Evolutionary conservation across 2,113 vertebrate species (phyloP), one percentile per base, ranked within the genome.

Genomic region (Ondatra zibethicus): DNA sequence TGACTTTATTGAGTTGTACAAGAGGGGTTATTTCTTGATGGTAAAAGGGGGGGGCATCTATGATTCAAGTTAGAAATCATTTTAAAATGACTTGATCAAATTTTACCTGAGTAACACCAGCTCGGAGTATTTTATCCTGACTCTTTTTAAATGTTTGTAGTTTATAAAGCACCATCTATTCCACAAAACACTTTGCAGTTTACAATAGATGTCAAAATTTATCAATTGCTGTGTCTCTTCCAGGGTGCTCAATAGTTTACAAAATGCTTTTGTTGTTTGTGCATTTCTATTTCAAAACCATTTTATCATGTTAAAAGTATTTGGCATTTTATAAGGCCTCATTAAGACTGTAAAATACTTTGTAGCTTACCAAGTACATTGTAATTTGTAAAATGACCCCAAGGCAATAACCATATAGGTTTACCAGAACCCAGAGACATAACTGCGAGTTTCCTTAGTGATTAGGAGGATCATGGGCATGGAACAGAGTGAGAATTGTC

Each of bases 1-100:
- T 55, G 73, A 65, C 45, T 94, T 23, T 73, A 8, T 73, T 70
- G 36, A 9, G 3, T 25, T 7, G 25, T 85, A 27, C 39, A 45
- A 63, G 73, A 10, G 14, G 63, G 5, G 3, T 16, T 52, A 23
- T 86, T 76, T 89, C 47, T 93, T 88, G 45, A 11, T 47, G 0
- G n/a, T 72, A 65, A 82, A 47, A 65, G 84, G 88, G 47, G 47
- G 14, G 14, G 36, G 9, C 14, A 27, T 45, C 84, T 90, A 52
- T 85, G 70, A 85, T 91, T 91, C 86, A 89, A 96, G 65, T 84
- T 85, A 47, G 75, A 97, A 61, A 96, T 72, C 13, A 93, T 94
- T 95, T 70, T 73, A 68, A 95, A 80, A 50, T 36, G 21, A n/a
- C 31, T 55, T 8, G 52, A 78, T 77, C 33, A 50, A 45, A 33